Conservation (phyloP, 2,888 invertebrate genomes). For the Tortrix viridana region DNA sequence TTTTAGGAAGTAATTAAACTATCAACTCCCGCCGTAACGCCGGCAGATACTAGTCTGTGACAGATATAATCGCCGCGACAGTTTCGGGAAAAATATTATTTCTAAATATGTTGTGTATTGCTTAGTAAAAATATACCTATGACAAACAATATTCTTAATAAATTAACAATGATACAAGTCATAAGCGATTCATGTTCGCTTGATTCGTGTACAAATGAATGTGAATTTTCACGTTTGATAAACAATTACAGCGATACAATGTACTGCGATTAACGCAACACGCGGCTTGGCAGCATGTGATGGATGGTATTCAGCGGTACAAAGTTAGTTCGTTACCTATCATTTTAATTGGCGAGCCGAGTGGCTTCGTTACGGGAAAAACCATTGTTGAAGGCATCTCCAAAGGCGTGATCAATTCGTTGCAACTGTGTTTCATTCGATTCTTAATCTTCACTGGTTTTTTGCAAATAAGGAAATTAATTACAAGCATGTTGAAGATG, state of each 20-base stretch:
- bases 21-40: constrained; percentile 23
- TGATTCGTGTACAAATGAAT: constrained; percentile 29
- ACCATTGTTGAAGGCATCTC: neutral
- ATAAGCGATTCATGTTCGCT: neutral
- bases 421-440: neutral
- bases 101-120: constrained; percentile 9
- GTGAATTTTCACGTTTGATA: constrained; percentile 39
- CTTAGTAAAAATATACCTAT: neutral
- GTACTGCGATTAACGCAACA: constrained; percentile 37
- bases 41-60: constrained; percentile 23
- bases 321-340: constrained; percentile 29
- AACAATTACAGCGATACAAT: constrained; percentile 37
- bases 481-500: neutral
- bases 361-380: constrained; percentile 5
- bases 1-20: constrained; percentile 37
- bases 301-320: constrained; percentile 32
- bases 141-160: neutral
- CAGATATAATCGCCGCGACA: constrained; percentile 21
- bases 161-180: neutral
- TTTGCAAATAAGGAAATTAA: neutral
- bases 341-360: constrained; percentile 21
- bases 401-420: neutral
- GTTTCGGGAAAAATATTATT: constrained; percentile 28
- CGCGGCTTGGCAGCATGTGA: constrained; percentile 33
- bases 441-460: neutral